Evolutionary conservation across 2,113 vertebrate species (phyloP), one percentile per base, ranked within the genome.

Genomic region (Gallinago undulata): DNA sequence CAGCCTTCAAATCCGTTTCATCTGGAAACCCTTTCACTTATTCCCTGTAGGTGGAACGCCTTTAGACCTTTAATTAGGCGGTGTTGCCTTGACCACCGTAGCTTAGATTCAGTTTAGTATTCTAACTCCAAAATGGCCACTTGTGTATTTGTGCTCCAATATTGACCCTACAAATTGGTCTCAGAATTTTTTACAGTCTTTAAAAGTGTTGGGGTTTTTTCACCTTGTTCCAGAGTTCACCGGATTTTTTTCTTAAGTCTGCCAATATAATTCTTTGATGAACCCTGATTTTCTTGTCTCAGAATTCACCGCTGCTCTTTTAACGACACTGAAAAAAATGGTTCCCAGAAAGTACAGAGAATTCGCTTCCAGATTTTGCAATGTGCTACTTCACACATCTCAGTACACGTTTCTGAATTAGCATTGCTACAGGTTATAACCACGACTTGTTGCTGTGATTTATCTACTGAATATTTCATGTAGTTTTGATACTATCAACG

Each of bases 11-110:
- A 4, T 75, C 63, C 51, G 37, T 90, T 95, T 96, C 67, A 90
- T 90, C 77, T 70, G 51, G 47, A 85, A 90, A 41, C 76, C 94
- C 91, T 96, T 97, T 95, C 51, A 93, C 81, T 68, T 87, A 13
- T 92, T 96, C 89, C 93, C 94, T 88, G 70, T 74, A 78, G 88
- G 74, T 82, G 85, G 72, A 95, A 93, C 68, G 87, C 73, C 7
- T 81, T 89, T 60, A 92, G 78, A 89, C 90, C 86, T 74, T 95
- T 95, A 96, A 97, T 97, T 97, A 97, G 87, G 90, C 96, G 85
- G 66, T 83, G 85, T 94, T 95, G 93, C 82, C 97, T 92, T 96
- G 96, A 90, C 94, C 96, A 89, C 79, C 81, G 74, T 27, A 96
- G 66, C 56, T 89, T 92, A 96, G 88, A 95, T 92, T 96, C 86